Evolutionary conservation across 1,140 invertebrate genomes (phyloP), one percentile per base, ranked within the genome.

Genomic region (Calosoma granatense): DNA sequence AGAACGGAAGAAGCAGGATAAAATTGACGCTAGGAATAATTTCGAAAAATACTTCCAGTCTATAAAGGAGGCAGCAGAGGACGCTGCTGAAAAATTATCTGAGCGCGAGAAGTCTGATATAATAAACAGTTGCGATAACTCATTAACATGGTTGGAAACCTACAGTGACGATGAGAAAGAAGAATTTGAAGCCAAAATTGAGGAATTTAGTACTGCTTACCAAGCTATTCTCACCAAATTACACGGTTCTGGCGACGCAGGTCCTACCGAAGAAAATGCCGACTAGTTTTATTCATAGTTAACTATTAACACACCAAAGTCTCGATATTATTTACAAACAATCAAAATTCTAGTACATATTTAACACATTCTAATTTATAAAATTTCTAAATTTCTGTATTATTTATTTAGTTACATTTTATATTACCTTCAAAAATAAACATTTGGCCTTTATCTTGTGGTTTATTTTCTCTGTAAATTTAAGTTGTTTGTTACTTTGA

Each of bases 31-130:
- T 39, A 81, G 84, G 60, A 89, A 90, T 65, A 72, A 76, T 54
- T 68, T 89, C 2, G 87, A 90, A 70, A 77, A 76, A 58, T 89
- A 90, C 63, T 77, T 81, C 11, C 90, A 85, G 14, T 20, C 14
- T 60, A 79, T 88, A 63, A 66, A 68, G 51, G 66, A 70, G 60
- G 64, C 68, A 0, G 55, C 66, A 2, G 64, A 71, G 15, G 67
- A 71, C 2, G 22, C 59, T 15, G 70, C 65, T 1, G 56, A 54
- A 6, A 68, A 67, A 56, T 51, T 74, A 21, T 65, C 56, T 54
- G 56, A 56, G 0, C 4, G 9, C 4, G 41, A 47, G 15, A 17
- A 68, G 20, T 53, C 64, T 6, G 60, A 55, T 0, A 63, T 67
- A 0, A 58, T 64, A 22, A 78, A 78, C 54, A 67, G 68, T 55